Percentiles rank a stretch among this genome's conserved stretches.
These are phyloP conservation scores for Mastomys natalensis DNA, from an alignment of 2,113 vertebrate species.

Conservation along the genomic window DNA sequence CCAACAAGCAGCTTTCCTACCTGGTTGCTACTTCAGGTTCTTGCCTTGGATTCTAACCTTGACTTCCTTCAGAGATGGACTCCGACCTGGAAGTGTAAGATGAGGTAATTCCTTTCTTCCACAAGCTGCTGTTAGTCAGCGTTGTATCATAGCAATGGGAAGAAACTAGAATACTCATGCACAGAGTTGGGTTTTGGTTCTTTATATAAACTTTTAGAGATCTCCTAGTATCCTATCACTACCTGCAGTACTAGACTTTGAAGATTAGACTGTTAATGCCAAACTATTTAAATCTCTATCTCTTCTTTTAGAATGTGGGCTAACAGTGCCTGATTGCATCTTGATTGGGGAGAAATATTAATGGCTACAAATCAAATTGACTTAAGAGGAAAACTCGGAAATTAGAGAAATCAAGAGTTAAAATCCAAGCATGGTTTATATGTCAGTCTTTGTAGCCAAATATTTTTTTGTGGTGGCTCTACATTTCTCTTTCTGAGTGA, in stretches of 20 bases:
- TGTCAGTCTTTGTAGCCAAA: not conserved
- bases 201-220: not conserved
- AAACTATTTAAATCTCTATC: not conserved
- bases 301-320: not conserved
- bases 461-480: not conserved
- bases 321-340: constrained; percentile 27
- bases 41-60: not conserved
- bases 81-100: not conserved
- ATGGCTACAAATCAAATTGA: constrained; percentile 13
- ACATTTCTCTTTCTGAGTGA: too few relatives aligned
- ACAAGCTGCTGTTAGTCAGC: too few relatives aligned
- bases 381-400: constrained; percentile 32
- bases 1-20: not conserved
- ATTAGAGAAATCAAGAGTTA: not conserved
- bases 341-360: not conserved
- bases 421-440: constrained; percentile 15
- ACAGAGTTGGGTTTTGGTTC: not conserved
- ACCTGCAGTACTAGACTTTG: not conserved
- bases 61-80: not conserved
- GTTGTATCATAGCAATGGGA: not conserved
- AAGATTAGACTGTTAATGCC: not conserved
- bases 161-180: not conserved
- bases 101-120: not conserved
- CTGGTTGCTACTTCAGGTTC: not conserved
- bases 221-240: not conserved